phyloP scores from a whole-genome alignment of 2,113 vertebrate species.

The Callopanchax toddi region DNA sequence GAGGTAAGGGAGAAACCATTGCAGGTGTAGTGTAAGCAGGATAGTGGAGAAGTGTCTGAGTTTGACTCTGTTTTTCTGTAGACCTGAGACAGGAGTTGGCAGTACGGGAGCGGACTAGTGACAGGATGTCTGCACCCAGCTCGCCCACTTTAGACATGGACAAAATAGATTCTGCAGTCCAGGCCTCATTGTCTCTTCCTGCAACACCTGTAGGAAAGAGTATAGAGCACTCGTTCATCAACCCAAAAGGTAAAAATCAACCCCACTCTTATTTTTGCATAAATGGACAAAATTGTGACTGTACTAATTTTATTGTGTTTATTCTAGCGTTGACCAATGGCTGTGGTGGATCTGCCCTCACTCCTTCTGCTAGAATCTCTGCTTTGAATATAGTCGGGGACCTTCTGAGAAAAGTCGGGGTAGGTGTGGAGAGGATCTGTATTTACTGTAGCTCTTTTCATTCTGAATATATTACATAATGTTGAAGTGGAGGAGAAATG shows the following conservation, averaged over 20 bases:
- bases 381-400: conserved; percentile 99
- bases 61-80: conserved; percentile 55
- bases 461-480: background rate
- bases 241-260: conserved; percentile 84
- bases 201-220: conserved; percentile 92
- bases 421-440: conserved; percentile 70
- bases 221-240: conserved; percentile 88
- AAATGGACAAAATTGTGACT: background rate
- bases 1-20: conserved; percentile 80
- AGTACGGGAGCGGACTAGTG: conserved; percentile 92
- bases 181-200: conserved; percentile 93
- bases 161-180: conserved; percentile 93
- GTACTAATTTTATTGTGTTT: background rate
- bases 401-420: conserved; percentile 97
- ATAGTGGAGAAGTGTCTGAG: background rate
- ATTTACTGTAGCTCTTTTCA: background rate
- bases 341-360: conserved; percentile 90
- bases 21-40: background rate
- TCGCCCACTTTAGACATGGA: conserved; percentile 94
- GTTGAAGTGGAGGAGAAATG: background rate
- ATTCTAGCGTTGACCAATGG: conserved; percentile 89
- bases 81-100: conserved; percentile 96
- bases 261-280: background rate
- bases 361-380: conserved; percentile 96
- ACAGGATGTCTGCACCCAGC: conserved; percentile 94